Conservation (phyloP, 2,888 invertebrate genomes). For the Portevinia maculata region DNA sequence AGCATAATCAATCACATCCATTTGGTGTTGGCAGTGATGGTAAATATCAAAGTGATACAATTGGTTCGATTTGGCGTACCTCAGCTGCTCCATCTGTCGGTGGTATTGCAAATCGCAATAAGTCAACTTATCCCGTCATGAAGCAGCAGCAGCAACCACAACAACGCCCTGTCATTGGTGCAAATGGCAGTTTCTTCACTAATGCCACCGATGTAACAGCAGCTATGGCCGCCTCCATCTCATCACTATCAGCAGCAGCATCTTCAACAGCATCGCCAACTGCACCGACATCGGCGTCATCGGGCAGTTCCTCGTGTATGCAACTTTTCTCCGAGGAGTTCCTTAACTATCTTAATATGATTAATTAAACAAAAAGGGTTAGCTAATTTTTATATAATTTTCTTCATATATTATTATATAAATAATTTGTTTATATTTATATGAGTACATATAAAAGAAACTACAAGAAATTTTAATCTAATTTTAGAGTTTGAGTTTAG, state of each 20-base stretch:
- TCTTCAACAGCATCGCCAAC: constrained; percentile 66
- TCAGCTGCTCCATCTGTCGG: constrained; percentile 38
- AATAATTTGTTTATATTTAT: constrained; percentile 29
- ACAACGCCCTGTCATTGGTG: constrained; percentile 60
- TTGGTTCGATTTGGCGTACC: constrained; percentile 75
- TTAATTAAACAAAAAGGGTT: constrained; percentile 82
- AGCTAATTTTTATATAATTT: constrained; percentile 71
- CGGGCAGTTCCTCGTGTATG: constrained; percentile 84
- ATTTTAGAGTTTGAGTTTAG: constrained; percentile 62
- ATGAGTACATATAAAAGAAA: constrained; percentile 55
- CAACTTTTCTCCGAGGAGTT: constrained; percentile 87
- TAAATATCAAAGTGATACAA: constrained; percentile 69
- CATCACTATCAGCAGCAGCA: constrained; percentile 26
- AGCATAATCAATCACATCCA: constrained; percentile 40
- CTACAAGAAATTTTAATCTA: constrained; percentile 66
- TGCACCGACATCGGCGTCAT: constrained; percentile 69
- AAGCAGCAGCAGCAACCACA: constrained; percentile 56
- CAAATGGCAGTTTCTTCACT: constrained; percentile 67
- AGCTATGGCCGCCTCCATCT: constrained; percentile 27
- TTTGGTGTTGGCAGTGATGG: constrained; percentile 55
- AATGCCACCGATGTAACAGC: constrained; percentile 56
- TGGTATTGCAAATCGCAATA: constrained; percentile 44
- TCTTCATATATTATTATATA: constrained; percentile 34
- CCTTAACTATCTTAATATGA: constrained; percentile 86
- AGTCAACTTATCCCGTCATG: constrained; percentile 59